These are phyloP conservation scores for Drosophila lowei DNA, from an alignment of 1,140 invertebrate genomes.

Conservation along the genomic window DNA sequence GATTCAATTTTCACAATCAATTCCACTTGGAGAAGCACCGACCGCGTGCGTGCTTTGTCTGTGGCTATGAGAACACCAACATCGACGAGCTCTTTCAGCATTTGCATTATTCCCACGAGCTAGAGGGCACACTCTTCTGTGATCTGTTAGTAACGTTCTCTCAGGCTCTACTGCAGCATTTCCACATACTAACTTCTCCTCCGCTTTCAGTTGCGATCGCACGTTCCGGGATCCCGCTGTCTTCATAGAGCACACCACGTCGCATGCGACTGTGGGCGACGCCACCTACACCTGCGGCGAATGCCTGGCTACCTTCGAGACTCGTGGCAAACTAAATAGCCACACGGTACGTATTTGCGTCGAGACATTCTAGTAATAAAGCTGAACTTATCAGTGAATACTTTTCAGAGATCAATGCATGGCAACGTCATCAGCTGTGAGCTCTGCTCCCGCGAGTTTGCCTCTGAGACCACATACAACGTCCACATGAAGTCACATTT, in stretches of 20 bases:
- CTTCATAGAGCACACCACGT: conserved; percentile 58
- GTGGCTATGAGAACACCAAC: conserved; percentile 56
- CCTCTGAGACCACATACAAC: conserved; percentile 52
- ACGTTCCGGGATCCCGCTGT: conserved; percentile 58
- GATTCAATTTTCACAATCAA: conserved; percentile 76
- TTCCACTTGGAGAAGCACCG: conserved; percentile 73
- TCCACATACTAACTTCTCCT: background rate
- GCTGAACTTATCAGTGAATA: background rate
- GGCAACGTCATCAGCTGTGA: conserved; percentile 59
- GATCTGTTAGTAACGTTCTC: conserved; percentile 45
- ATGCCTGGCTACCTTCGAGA: conserved; percentile 60
- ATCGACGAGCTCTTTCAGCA: conserved; percentile 75
- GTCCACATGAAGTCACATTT: conserved; percentile 68
- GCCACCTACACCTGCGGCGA: conserved; percentile 51
- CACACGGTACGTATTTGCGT: conserved; percentile 55
- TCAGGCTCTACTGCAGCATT: background rate
- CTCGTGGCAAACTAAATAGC: conserved; percentile 47
- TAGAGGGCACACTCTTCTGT: conserved; percentile 59
- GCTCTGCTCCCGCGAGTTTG: conserved; percentile 65
- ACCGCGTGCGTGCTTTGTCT: conserved; percentile 69
- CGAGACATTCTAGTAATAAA: background rate
- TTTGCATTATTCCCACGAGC: conserved; percentile 69
- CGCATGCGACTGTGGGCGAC: conserved; percentile 59
- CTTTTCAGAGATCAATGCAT: conserved; percentile 46
- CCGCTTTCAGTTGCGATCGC: conserved; percentile 66